Conservation (phyloP, 2,797 vertebrate genomes). For the Echiichthys vipera region DNA sequence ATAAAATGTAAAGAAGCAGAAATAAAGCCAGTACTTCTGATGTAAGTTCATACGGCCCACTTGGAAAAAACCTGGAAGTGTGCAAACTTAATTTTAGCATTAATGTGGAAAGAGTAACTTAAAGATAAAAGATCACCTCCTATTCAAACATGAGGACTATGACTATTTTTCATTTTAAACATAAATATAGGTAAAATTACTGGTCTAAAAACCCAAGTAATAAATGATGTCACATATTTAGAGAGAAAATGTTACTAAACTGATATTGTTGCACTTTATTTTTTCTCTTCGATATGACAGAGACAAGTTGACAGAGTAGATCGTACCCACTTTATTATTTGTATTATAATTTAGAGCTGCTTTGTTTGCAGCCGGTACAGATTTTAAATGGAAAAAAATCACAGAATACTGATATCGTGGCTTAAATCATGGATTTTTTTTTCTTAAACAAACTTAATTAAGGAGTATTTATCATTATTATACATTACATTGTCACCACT, state of each 20-base stretch:
- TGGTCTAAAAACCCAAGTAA: background rate
- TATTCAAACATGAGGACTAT: background rate
- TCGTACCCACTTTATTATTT: background rate
- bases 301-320: background rate
- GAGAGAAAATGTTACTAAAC: background rate
- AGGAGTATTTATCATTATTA: no score
- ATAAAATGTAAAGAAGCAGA: slow-evolving; percentile 56
- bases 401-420: no score
- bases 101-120: slow-evolving; percentile 36
- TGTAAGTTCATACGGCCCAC: slow-evolving; percentile 36
- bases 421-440: no score
- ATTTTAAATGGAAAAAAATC: no score
- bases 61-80: slow-evolving; percentile 35
- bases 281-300: background rate
- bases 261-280: background rate
- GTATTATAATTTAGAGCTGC: no score
- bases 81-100: slow-evolving; percentile 3
- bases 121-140: slow-evolving; percentile 7
- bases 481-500: no score
- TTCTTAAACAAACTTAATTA: no score
- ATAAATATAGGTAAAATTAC: background rate
- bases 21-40: slow-evolving; percentile 4
- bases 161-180: background rate
- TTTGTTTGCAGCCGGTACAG: no score
- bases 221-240: background rate